Base-by-base conservation (phyloP, 1,140 invertebrate genomes). In the Drosophila serrata region DNA sequence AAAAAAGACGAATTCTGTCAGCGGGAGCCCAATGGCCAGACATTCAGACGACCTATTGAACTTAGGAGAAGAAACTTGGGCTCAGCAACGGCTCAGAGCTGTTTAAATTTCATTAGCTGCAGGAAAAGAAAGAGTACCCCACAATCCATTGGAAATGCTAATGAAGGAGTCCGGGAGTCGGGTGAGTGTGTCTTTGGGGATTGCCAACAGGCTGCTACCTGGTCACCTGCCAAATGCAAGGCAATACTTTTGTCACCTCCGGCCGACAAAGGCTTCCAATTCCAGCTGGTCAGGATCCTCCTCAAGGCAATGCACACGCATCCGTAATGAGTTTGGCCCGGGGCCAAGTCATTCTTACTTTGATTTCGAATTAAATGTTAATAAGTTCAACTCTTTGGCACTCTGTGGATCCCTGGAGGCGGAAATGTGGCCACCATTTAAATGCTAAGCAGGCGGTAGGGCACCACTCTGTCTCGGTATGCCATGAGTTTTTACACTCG, bases 301-400 rank as follows among this genome's bases (percentile, higher is more conserved):
- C 51, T 72, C 40, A 13, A 60, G 51, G 59, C 67, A 55, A 29
- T 48, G 67, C 62, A 82, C 61, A 65, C 61, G 65, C 65, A 86
- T 86, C 70, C 51, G 43, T 61, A 86, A 86, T 86, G 72, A 76
- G 74, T 35, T 60, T 76, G 74, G 74, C 74, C 48, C 37, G 24
- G 33, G 46, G 74, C 73, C 62, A 67, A 56, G 68, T 45, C 60
- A 65, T 35, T 60, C 63, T 45, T 60, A 62, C 62, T 88, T 88
- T 88, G 84, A 82, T 82, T 86, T 88, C 79, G 64, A 86, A 86
- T 86, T 88, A 86, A 86, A 86, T 86, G 82, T 86, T 88, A 86
- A 87, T 86, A 75, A 49, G 74, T 75, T 56, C 79, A 82, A 87
- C 82, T 87, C 84, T 79, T 81, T 86, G 60, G 63, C 57, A 55